Evolutionary conservation across 2,797 vertebrate genomes (phyloP), one percentile per base, ranked within the genome.

Genomic region (Esox lucius): DNA sequence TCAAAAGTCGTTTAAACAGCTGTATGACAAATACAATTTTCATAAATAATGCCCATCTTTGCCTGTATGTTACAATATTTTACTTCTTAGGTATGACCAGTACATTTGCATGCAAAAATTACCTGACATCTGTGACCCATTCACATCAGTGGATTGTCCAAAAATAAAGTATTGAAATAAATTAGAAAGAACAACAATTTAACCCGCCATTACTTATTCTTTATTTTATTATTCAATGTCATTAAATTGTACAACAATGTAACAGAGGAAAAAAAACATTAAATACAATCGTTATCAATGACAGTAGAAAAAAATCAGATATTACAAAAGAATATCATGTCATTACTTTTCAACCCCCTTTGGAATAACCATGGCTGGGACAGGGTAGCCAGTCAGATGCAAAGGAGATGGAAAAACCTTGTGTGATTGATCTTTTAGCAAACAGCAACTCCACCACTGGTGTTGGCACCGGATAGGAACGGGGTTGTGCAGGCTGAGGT

Each of bases 221-320:
- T 65, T 31, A 64, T 64, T 64, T 56, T 3, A 22, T 61, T 61
- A 11, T 24, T 61, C 56, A 61, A 66, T 66, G 24, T 64, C 12
- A 64, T 33, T 66, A 19, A 66, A 66, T 8, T 66, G 15, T 31
- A 33, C 64, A 66, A 66, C 64, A 33, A 66, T 35, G 64, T 33
- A 17, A 66, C 64, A 66, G 31, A 66, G 16, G 33, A 61, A 61
- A 61, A 61, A 61, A 24, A 8, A 33, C 28, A 65, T 65, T 19
- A 31, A 17, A 66, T 35, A 16, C 64, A 66, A 35, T 66, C 64
- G 64, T 28, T 35, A 17, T 66, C 64, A 31, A 15, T 26, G 56
- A 61, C 56, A 61, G 19, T 59, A 59, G n/a, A 59, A 59, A 59
- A 59, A 3, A 26, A 24, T 24, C 56, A 61, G 56, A 61, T 61